Evolutionary conservation across 1,140 invertebrate species (phyloP), one percentile per base, ranked within the genome.

Genomic region (Drosophila obscura): DNA sequence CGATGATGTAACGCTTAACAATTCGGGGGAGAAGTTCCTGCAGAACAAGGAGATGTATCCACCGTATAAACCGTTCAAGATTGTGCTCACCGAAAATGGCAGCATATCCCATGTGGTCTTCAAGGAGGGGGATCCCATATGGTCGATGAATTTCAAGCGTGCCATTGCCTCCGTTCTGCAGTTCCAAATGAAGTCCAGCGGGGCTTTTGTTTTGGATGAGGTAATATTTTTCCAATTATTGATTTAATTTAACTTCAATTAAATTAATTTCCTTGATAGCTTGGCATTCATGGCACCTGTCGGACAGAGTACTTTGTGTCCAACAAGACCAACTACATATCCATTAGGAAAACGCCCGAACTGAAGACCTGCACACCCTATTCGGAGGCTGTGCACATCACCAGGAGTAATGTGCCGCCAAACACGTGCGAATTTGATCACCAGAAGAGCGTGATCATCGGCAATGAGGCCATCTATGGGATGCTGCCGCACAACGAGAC

Each of bases 121-220:
- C 55, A 92, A 92, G 60, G 93, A 93, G 68, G 73, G 79, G 24
- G 94, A 94, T 65, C 92, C 94, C 2, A 80, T 92, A n/a, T 95
- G 95, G 95, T 93, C 94, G 0, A 93, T 92, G n/a, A 95, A 95
- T 80, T 94, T 95, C 56, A 95, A 95, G 82, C 91, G 94, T 41
- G 94, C 94, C 5, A 93, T 95, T 22, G 94, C 94, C 9, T 93
- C 94, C 41, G 93, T 94, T 66, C 93, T 95, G 31, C 94, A 95
- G 80, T 83, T 92, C 41, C 79, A 90, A 56, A 91, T 91, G 19
- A 93, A 91, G 28, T 92, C 91, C 15, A 67, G 65, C 5, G 93
- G 93, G 0, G 93, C 93, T 0, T 93, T 93, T 71, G 92, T 92
- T 1, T 77, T 92, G n/a, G 91, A 91, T 68, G 93, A 94, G 90